Evolutionary conservation across 92 coral and sea anemone species (phyloP).

Genomic region (Isaurus tuberculatus): DNA sequence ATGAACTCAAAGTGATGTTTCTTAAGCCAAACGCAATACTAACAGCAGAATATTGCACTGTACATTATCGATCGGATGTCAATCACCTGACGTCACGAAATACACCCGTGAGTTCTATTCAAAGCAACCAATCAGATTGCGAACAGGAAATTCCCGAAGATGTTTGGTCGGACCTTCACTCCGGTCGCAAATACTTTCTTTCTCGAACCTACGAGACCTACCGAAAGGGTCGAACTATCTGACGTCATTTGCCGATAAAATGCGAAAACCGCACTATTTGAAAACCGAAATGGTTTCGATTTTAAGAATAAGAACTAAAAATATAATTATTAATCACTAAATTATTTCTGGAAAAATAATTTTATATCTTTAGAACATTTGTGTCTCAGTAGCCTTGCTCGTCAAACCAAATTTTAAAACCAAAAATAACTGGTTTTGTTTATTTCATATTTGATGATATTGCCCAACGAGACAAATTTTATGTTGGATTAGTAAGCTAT

Average conservation of each 20-base stretch:
- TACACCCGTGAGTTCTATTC: slow-evolving; percentile 37
- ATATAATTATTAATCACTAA: too few relatives aligned
- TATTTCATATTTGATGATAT: too few relatives aligned
- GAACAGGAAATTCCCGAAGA: slow-evolving; percentile 38
- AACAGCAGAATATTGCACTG: slow-evolving; percentile 49
- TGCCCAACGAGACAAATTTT: too few relatives aligned
- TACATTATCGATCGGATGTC: slow-evolving; percentile 65
- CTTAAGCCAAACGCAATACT: slow-evolving; percentile 41
- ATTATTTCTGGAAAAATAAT: too few relatives aligned
- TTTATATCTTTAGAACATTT: too few relatives aligned
- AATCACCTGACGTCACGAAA: slow-evolving; percentile 84
- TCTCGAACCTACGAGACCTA: slow-evolving; percentile 35
- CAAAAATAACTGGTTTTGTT: too few relatives aligned
- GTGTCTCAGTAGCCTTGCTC: too few relatives aligned
- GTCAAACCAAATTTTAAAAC: too few relatives aligned
- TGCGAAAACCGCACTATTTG: background rate
- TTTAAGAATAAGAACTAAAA: background rate
- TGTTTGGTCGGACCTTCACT: slow-evolving; percentile 17
- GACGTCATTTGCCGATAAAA: slow-evolving; percentile 1
- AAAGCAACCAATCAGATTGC: slow-evolving; percentile 31
- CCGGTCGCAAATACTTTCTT: background rate
- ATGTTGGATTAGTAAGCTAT: too few relatives aligned
- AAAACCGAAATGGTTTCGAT: slow-evolving; percentile 32
- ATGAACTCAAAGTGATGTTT: background rate
- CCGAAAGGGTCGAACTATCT: background rate